phyloP scores from a whole-genome alignment of 2,797 vertebrate genomes.

The Rousettus madagascariensis region DNA sequence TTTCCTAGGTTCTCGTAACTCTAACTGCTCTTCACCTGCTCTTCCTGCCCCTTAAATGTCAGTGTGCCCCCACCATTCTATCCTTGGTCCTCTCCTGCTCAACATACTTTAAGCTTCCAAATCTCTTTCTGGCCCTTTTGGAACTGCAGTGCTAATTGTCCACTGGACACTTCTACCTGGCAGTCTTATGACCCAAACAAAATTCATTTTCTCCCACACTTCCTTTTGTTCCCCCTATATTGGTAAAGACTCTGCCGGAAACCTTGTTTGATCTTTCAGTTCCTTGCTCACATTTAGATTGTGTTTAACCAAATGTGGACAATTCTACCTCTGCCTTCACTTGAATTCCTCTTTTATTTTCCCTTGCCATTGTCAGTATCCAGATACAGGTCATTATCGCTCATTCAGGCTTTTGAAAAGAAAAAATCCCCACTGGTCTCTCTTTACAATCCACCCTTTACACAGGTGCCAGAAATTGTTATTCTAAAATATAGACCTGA shows the following conservation, averaged over 20 bases:
- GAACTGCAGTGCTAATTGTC: neutral
- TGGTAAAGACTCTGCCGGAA: neutral
- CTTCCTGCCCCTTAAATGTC: neutral
- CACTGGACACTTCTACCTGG: neutral
- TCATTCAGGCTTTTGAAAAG: slow-evolving; percentile 8
- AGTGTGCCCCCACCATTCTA: neutral
- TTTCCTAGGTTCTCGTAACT: neutral
- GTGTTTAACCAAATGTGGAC: neutral
- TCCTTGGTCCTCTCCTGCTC: neutral
- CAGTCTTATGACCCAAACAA: neutral
- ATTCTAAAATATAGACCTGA: neutral
- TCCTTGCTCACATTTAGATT: neutral
- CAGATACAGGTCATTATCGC: neutral
- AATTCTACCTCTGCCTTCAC: neutral
- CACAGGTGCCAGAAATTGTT: neutral
- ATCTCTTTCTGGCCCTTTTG: neutral
- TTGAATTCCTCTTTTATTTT: neutral
- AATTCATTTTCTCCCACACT: neutral
- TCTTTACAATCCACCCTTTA: neutral
- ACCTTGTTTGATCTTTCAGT: neutral
- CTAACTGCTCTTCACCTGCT: neutral
- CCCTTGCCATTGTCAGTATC: neutral
- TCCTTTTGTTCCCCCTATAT: neutral
- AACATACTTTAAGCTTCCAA: neutral
- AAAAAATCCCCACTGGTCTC: neutral